Conservation (phyloP, 2,113 vertebrate genomes). For the Cyprinus carpio region DNA sequence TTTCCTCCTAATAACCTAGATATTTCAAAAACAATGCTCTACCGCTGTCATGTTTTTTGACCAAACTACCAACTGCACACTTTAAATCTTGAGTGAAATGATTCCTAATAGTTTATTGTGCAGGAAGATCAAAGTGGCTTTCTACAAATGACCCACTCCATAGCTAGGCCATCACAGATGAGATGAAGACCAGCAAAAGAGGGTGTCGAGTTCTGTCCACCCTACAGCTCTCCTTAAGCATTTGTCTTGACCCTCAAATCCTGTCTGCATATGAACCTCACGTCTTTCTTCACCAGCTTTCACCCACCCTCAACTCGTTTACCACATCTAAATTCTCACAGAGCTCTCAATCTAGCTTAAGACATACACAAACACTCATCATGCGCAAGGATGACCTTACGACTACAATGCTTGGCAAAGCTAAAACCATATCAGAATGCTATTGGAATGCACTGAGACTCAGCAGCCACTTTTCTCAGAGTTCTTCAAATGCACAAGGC, state of each 20-base stretch:
- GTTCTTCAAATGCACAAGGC: constrained; percentile 59
- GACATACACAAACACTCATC: constrained; percentile 15
- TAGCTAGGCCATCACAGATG: not conserved
- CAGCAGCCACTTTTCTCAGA: constrained; percentile 69
- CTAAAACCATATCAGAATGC: constrained; percentile 50
- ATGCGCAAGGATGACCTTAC: constrained; percentile 14
- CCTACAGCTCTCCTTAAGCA: not conserved
- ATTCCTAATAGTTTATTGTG: constrained; percentile 21
- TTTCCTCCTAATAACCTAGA: constrained; percentile 1
- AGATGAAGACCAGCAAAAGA: not conserved
- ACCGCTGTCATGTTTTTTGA: not conserved
- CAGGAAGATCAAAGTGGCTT: constrained; percentile 9
- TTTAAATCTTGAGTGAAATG: not conserved
- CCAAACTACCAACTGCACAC: not conserved
- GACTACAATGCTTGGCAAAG: constrained; percentile 54
- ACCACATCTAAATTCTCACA: constrained; percentile 23
- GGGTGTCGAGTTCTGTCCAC: not conserved
- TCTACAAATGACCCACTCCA: not conserved
- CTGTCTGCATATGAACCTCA: constrained; percentile 7
- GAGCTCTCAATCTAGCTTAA: constrained; percentile 5
- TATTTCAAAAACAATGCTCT: constrained; percentile 27
- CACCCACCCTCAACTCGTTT: not conserved
- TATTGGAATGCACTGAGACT: constrained; percentile 61
- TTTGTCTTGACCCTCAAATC: constrained; percentile 2
- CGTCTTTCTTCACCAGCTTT: constrained; percentile 26